Conservation (phyloP, 2,888 invertebrate genomes). For the Melinopterus prodromus region DNA sequence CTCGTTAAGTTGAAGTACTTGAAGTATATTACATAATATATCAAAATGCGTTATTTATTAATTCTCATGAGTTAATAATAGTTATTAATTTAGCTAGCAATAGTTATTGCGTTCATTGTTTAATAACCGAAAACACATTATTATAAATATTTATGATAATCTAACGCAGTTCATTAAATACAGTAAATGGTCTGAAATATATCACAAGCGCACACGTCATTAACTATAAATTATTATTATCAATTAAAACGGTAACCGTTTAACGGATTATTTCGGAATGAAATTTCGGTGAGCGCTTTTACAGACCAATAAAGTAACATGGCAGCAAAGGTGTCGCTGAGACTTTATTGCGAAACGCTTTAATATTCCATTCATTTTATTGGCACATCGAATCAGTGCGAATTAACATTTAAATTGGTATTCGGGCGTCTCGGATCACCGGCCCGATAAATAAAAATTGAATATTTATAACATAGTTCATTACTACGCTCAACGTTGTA, state of each 20-base stretch:
- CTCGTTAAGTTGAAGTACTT: no score
- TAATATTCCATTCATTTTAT: slow-evolving; percentile 13
- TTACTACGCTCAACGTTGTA: not conserved
- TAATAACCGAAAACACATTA: no score
- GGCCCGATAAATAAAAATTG: slow-evolving; percentile 22
- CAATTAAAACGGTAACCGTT: not conserved
- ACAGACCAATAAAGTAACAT: not conserved
- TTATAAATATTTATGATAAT: no score
- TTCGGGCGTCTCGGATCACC: not conserved
- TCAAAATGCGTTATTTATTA: no score
- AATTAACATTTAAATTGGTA: slow-evolving; percentile 24
- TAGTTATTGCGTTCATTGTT: no score
- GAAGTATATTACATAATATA: no score
- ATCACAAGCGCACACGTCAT: no score
- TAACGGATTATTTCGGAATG: not conserved
- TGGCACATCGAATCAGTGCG: slow-evolving; percentile 5
- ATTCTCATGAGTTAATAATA: no score
- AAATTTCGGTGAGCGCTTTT: not conserved
- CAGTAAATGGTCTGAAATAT: no score
- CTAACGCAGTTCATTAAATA: no score
- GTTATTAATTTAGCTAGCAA: no score
- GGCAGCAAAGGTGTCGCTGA: not conserved
- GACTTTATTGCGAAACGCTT: not conserved
- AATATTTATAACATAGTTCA: slow-evolving; percentile 25
- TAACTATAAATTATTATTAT: no score